A percentile compares a stretch with the other conserved stretches of the same genome.
These are phyloP conservation scores for Crotophaga sulcirostris DNA, from an alignment of 2,113 vertebrate species.

Conservation along the genomic window DNA sequence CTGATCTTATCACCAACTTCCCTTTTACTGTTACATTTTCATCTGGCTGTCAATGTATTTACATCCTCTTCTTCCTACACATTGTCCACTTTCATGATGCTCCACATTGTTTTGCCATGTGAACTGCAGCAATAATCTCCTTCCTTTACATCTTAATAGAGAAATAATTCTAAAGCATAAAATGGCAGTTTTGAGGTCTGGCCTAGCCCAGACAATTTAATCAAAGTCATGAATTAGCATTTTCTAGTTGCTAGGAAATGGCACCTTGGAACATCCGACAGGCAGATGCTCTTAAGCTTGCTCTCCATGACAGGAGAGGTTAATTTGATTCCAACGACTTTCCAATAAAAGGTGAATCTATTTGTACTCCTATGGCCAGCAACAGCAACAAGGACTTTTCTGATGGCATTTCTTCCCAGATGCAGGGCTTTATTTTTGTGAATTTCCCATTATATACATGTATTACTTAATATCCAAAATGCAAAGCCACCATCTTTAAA, in stretches of 20 bases:
- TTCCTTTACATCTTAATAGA: conserved; percentile 46
- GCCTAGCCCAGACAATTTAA: conserved; percentile 71
- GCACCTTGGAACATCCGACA: conserved; percentile 63
- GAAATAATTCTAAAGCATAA: conserved; percentile 69
- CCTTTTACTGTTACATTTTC: not conserved
- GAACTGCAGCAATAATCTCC: not conserved
- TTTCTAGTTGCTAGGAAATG: conserved; percentile 72
- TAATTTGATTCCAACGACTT: conserved; percentile 73
- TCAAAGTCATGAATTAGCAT: conserved; percentile 74
- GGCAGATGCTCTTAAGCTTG: conserved; percentile 30
- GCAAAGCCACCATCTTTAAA: not conserved
- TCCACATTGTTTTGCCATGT: not conserved
- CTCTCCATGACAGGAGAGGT: conserved; percentile 61
- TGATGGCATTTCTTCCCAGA: not conserved
- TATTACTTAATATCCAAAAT: not conserved
- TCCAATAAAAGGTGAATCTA: conserved; percentile 73
- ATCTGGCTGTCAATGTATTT: not conserved
- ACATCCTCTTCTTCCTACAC: not conserved
- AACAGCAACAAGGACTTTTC: conserved; percentile 5
- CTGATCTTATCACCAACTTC: not conserved
- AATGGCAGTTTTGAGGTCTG: conserved; percentile 49
- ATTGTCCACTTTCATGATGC: not conserved
- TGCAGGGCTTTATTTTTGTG: not conserved
- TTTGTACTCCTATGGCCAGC: conserved; percentile 63
- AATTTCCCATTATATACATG: not conserved